Conservation (phyloP, 2,888 invertebrate genomes). For the Heliconius ethilla region DNA sequence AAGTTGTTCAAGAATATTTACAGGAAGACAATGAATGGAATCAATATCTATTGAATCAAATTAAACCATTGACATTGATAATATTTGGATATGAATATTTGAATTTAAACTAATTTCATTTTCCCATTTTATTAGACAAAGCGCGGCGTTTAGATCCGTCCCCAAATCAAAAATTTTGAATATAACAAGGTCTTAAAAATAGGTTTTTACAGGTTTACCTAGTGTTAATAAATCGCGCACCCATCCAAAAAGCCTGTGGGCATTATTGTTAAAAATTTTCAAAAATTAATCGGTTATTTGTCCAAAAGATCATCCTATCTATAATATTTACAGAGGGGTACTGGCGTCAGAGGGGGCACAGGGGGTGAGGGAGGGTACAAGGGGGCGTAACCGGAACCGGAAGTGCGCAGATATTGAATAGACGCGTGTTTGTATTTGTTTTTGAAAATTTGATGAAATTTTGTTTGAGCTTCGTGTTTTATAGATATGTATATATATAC, state of each 20-base stretch:
- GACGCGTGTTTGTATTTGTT: constrained; percentile 31
- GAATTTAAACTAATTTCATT: background rate
- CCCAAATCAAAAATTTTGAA: background rate
- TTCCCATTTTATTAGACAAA: background rate
- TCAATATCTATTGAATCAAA: no score
- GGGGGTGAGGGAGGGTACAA: constrained; percentile 1
- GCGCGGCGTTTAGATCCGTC: no score
- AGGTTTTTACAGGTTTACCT: no score
- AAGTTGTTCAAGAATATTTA: no score
- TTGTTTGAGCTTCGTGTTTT: background rate
- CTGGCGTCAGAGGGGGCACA: background rate
- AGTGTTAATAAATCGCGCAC: no score
- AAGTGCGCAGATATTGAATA: constrained; percentile 27
- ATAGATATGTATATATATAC: background rate
- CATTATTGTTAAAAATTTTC: background rate
- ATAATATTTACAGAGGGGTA: constrained; percentile 1
- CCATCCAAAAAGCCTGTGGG: background rate
- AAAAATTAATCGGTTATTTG: constrained; percentile 18
- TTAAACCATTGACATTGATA: no score
- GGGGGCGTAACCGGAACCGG: constrained; percentile 38
- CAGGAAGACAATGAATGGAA: no score
- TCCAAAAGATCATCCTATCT: constrained; percentile 20
- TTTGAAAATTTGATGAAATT: constrained; percentile 26
- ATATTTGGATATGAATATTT: background rate
- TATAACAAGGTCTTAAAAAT: no score